phyloP scores from a whole-genome alignment of 1,140 invertebrate species.

The Diabrotica virgifera region DNA sequence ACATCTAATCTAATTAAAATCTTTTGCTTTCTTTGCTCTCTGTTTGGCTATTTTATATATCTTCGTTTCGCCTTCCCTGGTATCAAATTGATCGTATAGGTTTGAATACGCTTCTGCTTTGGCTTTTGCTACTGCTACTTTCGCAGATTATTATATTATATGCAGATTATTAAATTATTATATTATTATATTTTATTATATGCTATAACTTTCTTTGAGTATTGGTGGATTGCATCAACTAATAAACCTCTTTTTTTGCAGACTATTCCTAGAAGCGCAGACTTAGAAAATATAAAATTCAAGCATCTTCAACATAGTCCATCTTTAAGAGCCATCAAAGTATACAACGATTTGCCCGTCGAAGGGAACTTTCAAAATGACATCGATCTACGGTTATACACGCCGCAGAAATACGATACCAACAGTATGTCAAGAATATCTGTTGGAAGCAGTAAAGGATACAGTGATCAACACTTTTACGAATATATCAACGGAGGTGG shows the following conservation, averaged over 20 bases:
- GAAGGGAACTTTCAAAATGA: conserved; percentile 22
- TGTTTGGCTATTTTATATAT: no score
- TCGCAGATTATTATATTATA: no score
- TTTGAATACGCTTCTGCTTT: no score
- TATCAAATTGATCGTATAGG: no score
- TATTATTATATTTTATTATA: no score
- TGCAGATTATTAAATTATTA: no score
- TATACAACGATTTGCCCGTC: conserved; percentile 42
- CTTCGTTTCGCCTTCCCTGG: no score
- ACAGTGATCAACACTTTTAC: conserved; percentile 19
- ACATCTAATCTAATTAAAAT: no score
- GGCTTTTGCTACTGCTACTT: no score
- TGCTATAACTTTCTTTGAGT: no score
- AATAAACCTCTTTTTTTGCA: neutral
- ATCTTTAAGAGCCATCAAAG: conserved; percentile 41
- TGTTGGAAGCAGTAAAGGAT: conserved; percentile 4
- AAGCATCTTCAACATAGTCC: conserved; percentile 36
- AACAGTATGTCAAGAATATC: conserved; percentile 20
- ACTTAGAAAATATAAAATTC: neutral
- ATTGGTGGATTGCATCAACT: no score
- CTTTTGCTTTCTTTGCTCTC: no score
- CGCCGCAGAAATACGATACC: conserved; percentile 17
- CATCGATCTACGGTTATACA: conserved; percentile 9
- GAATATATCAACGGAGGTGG: conserved; percentile 20
- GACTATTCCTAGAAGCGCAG: neutral